Evolutionary conservation across 1,140 invertebrate genomes (phyloP).

Genomic region (Sinella curviseta): DNA sequence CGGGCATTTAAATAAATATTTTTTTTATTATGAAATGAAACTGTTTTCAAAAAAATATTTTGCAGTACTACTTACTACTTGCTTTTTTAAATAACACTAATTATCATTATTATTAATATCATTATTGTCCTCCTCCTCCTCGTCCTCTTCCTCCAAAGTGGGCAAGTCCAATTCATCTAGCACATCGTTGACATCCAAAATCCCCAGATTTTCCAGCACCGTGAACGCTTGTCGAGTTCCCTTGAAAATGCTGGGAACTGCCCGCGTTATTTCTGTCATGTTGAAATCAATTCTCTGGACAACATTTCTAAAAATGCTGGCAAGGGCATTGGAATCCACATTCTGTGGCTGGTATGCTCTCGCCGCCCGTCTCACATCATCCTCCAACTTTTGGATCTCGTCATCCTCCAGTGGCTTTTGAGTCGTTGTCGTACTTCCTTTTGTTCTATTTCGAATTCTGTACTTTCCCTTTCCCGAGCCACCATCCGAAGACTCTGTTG

Average conservation of each 20-base stretch:
- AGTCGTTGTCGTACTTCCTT: not conserved
- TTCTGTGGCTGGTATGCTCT: constrained; percentile 33
- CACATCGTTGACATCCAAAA: constrained; percentile 17
- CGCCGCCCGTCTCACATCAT: constrained; percentile 35
- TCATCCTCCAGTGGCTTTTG: constrained; percentile 30
- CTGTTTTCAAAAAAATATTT: too few species aligned
- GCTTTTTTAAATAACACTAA: too few species aligned
- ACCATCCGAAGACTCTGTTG: not conserved
- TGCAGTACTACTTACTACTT: too few species aligned
- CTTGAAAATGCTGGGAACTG: constrained; percentile 43
- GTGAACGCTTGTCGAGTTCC: constrained; percentile 45
- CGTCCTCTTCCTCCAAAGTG: not conserved
- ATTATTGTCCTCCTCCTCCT: not conserved
- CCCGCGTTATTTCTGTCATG: constrained; percentile 37
- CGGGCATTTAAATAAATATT: too few species aligned
- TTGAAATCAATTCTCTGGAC: constrained; percentile 39
- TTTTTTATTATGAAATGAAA: too few species aligned
- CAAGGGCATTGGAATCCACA: constrained; percentile 39
- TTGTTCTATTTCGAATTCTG: not conserved
- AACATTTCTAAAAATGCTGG: constrained; percentile 30
- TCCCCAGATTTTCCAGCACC: constrained; percentile 38
- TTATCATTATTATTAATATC: too few species aligned
- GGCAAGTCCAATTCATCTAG: not conserved
- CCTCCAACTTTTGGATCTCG: constrained; percentile 36
- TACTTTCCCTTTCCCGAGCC: not conserved